Evolutionary conservation across 1,140 invertebrate genomes (phyloP), one percentile per base, ranked within the genome.

Genomic region (Meteorus sp.): DNA sequence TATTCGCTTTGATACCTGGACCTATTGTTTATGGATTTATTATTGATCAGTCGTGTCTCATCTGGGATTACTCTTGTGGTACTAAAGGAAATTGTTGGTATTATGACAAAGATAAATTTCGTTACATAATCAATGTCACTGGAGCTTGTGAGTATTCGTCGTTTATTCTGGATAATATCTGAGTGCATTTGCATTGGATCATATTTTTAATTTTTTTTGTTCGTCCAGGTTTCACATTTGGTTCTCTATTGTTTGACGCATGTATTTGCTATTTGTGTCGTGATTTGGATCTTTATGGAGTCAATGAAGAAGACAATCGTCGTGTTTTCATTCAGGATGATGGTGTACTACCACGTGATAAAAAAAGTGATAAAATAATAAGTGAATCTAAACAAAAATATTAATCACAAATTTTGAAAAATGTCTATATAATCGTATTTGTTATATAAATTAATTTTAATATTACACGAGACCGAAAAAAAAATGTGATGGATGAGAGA

Each of bases 21-120:
- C 87, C 87, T 1, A 88, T 88, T 57, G 76, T 88, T 25, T 88
- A 83, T 63, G 87, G 86, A 2, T 77, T 78, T 7, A 83, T 88
- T 53, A 86, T 88, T 33, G 86, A 88, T 65, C 81, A 81, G 1
- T 83, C 84, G 0, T 88, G 86, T 61, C 61, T 86, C 23, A 81
- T 87, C 35, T 88, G 86, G 86, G 84, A 85, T n/a, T 71, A 84
- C 39, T 82, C 84, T 25, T 88, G 86, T 62, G 84, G 82, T 25
- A 73, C 76, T 13, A 81, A 69, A 53, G 86, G 85, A 13, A 87
- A 88, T 65, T 88, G 86, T 62, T 85, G 86, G 79, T 70, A 86
- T 19, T 86, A 88, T 60, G 80, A 88, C 63, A 82, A 82, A 56
- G 76, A 82, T 2, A 79, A 77, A 29, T 85, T 87, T 58, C 73